Evolutionary conservation across 2,888 invertebrate species (phyloP).

Genomic region (Priocnemis perturbator): DNA sequence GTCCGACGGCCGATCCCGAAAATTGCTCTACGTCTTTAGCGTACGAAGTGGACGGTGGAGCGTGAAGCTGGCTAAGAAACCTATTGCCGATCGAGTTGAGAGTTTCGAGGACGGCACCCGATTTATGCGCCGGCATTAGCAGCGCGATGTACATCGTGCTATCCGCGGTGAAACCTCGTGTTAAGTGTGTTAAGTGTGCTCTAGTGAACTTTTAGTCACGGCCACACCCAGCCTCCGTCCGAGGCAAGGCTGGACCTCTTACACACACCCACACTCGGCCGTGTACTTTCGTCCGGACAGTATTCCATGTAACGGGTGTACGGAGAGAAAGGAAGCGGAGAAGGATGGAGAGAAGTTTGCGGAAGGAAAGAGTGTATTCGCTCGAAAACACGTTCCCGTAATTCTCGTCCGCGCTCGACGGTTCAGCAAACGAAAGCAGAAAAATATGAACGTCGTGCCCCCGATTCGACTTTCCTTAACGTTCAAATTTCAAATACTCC

Average conservation of each 20-base stretch:
- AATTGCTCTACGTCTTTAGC: too few species aligned
- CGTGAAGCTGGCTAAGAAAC: too few species aligned
- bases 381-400: constrained; percentile 25
- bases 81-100: too few species aligned
- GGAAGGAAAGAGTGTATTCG: constrained; percentile 11
- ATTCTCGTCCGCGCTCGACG: constrained; percentile 9
- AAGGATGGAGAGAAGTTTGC: constrained; percentile 2
- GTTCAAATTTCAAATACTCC: too few species aligned
- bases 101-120: too few species aligned
- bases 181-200: constrained; percentile 69
- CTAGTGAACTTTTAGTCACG: constrained; percentile 75
- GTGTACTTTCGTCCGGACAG: constrained; percentile 55
- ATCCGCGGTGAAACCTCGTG: constrained; percentile 51
- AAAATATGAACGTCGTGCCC: too few species aligned
- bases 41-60: too few species aligned
- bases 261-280: constrained; percentile 66
- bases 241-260: constrained; percentile 69
- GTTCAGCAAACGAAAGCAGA: too few species aligned
- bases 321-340: constrained; percentile 14
- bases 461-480: too few species aligned
- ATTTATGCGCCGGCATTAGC: neutral
- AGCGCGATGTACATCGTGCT: constrained; percentile 16
- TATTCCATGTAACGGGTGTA: constrained; percentile 55
- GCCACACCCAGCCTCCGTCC: constrained; percentile 73
- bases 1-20: too few species aligned